phyloP scores from a whole-genome alignment of 2,797 vertebrate genomes.

The Naso thynnoides region DNA sequence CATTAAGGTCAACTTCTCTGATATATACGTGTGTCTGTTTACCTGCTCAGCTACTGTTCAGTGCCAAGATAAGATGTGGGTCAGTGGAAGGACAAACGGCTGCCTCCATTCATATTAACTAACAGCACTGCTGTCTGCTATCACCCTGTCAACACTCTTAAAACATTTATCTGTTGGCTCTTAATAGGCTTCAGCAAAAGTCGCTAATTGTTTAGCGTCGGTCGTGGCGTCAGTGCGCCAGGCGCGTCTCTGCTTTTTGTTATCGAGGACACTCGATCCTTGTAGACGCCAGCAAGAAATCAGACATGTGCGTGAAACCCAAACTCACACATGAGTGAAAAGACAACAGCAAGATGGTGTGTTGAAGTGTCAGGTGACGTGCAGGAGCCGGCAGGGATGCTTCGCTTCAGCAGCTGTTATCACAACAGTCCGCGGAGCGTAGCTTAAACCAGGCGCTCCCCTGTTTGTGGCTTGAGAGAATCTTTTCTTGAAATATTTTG shows the following conservation, averaged over 20 bases:
- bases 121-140: not conserved
- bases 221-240: accelerated
- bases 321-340: not conserved
- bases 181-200: conserved; percentile 5
- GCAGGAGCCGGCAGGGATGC: conserved; percentile 29
- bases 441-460: not conserved
- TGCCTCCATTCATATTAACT: not conserved
- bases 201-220: conserved; percentile 11
- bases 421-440: conserved; percentile 23
- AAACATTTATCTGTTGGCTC: not conserved
- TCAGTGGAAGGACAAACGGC: conserved; percentile 46
- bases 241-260: conserved; percentile 7
- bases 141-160: not conserved
- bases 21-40: conserved; percentile 22
- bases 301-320: conserved; percentile 15
- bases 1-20: conserved; percentile 8
- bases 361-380: conserved; percentile 57
- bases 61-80: conserved; percentile 54
- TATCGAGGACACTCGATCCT: conserved; percentile 23
- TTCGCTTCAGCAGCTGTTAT: conserved; percentile 59
- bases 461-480: not conserved
- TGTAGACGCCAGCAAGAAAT: not conserved
- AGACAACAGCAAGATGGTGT: conserved; percentile 20
- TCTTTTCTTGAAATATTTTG: conserved; percentile 22
- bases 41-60: conserved; percentile 7